Conservation (phyloP, 2,888 invertebrate species). For the Oscheius onirici region DNA sequence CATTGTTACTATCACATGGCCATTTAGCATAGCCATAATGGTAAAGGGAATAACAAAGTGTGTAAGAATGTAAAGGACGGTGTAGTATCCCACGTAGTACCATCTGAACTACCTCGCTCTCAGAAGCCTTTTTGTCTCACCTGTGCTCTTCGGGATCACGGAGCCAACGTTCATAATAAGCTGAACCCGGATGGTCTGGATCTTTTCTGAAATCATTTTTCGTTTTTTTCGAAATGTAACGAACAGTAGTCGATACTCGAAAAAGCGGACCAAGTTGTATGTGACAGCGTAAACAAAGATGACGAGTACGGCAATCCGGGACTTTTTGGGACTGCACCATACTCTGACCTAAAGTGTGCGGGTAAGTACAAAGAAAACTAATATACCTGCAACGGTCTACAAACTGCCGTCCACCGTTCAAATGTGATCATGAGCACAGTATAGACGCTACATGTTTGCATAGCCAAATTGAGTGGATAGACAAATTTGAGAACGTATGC, state of each 20-base stretch:
- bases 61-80: constrained; percentile 64
- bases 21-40: constrained; percentile 64
- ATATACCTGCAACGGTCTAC: constrained; percentile 62
- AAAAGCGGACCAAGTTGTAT: constrained; percentile 68
- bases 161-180: constrained; percentile 46
- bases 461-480: constrained; percentile 67
- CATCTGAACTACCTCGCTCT: constrained; percentile 32
- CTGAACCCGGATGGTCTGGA: constrained; percentile 27
- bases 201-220: constrained; percentile 20
- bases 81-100: constrained; percentile 68
- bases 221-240: constrained; percentile 6
- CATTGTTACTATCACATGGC: constrained; percentile 60
- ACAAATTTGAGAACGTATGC: constrained; percentile 65
- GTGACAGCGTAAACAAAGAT: constrained; percentile 58
- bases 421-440: constrained; percentile 68
- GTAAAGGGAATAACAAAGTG: constrained; percentile 69
- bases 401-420: constrained; percentile 70
- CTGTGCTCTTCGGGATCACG: constrained; percentile 46
- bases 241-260: constrained; percentile 64
- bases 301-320: constrained; percentile 57
- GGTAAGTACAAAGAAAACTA: background rate
- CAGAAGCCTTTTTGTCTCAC: constrained; percentile 11
- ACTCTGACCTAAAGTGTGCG: constrained; percentile 63
- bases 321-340: constrained; percentile 67
- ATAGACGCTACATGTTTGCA: constrained; percentile 67